Evolutionary conservation across 2,113 vertebrate genomes (phyloP).

Genomic region (Rissa tridactyla): DNA sequence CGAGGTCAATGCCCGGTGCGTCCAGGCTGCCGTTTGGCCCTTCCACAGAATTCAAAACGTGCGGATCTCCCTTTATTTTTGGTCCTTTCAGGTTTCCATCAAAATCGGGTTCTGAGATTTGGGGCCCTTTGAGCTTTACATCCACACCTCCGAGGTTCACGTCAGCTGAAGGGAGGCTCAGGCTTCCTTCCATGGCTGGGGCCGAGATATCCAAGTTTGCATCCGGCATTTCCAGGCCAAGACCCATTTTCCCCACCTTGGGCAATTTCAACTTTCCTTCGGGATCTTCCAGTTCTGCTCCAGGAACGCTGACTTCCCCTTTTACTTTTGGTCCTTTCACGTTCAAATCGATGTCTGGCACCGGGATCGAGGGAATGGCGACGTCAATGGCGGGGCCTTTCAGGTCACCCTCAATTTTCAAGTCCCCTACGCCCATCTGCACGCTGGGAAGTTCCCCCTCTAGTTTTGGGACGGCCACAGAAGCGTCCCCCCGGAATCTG

Average conservation of each 20-base stretch:
- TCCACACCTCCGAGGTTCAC: conserved; percentile 4
- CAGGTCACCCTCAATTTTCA: conserved; percentile 51
- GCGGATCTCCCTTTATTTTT: conserved; percentile 64
- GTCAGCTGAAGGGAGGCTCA: background rate
- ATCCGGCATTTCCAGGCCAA: conserved; percentile 15
- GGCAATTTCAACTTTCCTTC: conserved; percentile 66
- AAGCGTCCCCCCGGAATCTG: conserved; percentile 76
- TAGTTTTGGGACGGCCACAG: conserved; percentile 49
- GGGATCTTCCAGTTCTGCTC: conserved; percentile 64
- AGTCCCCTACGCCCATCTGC: conserved; percentile 44
- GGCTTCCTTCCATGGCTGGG: background rate
- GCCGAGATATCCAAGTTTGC: background rate
- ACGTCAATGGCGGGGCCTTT: background rate
- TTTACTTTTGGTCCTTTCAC: conserved; percentile 73
- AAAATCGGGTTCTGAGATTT: conserved; percentile 58
- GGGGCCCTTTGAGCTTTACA: conserved; percentile 51
- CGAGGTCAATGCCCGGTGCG: background rate
- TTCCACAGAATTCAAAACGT: background rate
- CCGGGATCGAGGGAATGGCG: fast-evolving
- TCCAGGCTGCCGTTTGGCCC: conserved; percentile 4
- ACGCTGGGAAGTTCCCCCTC: conserved; percentile 62
- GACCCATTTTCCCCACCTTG: background rate
- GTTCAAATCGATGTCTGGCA: fast-evolving
- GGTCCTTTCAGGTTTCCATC: conserved; percentile 74
- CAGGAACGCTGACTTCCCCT: background rate